Evolutionary conservation across 2,888 invertebrate genomes (phyloP).

Genomic region (Drosophila setosimentum): DNA sequence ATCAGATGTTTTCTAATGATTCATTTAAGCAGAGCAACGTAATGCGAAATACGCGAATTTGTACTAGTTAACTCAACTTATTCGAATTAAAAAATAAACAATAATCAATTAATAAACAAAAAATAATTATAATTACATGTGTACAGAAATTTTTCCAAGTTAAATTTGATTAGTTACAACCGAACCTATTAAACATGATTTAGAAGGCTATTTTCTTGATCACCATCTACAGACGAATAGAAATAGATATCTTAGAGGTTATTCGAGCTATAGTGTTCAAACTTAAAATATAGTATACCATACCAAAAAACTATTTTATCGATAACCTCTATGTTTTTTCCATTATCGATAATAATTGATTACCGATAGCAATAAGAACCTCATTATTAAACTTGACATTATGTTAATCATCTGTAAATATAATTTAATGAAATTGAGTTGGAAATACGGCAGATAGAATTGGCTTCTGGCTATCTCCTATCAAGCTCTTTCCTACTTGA

Average conservation of each 20-base stretch:
- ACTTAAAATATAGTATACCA: not conserved
- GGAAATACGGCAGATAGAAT: not conserved
- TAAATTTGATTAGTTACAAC: not conserved
- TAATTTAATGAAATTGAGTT: too few relatives aligned
- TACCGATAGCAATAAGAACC: not conserved
- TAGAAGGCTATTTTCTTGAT: not conserved
- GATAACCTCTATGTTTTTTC: not conserved
- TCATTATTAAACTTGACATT: not conserved
- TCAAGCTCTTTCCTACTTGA: not conserved
- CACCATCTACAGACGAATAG: not conserved
- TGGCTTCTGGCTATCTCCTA: not conserved
- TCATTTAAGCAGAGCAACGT: too few relatives aligned
- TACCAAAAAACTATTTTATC: not conserved
- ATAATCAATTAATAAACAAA: not conserved
- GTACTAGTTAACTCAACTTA: not conserved
- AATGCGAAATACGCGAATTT: not conserved
- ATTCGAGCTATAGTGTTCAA: not conserved
- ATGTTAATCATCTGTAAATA: not conserved
- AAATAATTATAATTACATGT: not conserved
- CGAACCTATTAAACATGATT: not conserved
- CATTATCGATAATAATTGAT: not conserved
- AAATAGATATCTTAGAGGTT: not conserved
- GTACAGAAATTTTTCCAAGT: not conserved
- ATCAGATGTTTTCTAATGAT: not conserved
- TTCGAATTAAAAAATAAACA: not conserved